phyloP scores from a whole-genome alignment of 2,888 invertebrate genomes.

The Asteroscopus sphinx region DNA sequence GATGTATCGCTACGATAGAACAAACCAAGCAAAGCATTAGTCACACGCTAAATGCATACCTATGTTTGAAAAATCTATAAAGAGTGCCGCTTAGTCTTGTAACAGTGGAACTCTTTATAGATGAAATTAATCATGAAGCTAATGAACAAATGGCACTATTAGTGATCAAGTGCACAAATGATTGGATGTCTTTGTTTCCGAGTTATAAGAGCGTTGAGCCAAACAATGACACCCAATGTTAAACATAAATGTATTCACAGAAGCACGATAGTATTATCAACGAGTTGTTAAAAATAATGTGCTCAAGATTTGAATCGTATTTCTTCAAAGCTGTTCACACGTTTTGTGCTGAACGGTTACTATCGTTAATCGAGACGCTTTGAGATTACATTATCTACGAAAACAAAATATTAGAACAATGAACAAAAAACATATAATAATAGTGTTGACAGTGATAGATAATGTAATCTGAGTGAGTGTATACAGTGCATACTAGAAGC shows the following conservation, averaged over 20 bases:
- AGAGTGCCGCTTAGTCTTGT: constrained; percentile 83
- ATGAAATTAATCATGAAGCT: constrained; percentile 85
- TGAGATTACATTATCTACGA: constrained; percentile 81
- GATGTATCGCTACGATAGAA: constrained; percentile 88
- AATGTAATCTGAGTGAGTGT: constrained; percentile 79
- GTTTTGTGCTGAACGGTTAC: constrained; percentile 83
- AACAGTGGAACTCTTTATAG: constrained; percentile 80
- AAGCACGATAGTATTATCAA: constrained; percentile 85
- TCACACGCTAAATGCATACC: constrained; percentile 88
- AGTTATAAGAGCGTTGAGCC: constrained; percentile 58
- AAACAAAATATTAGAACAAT: constrained; percentile 39
- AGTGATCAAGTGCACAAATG: constrained; percentile 86
- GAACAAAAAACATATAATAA: constrained; percentile 57
- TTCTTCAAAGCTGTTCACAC: constrained; percentile 81
- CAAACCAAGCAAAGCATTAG: constrained; percentile 90
- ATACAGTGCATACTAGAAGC: constrained; percentile 89
- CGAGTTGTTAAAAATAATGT: constrained; percentile 83
- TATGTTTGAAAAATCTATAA: constrained; percentile 77
- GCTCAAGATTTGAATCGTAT: constrained; percentile 79
- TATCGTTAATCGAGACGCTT: constrained; percentile 75
- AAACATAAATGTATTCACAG: constrained; percentile 86
- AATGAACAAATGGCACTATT: constrained; percentile 88
- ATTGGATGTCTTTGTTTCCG: constrained; percentile 79
- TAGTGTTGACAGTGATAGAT: constrained; percentile 64
- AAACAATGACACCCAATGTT: constrained; percentile 85